Evolutionary conservation across 2,888 invertebrate genomes (phyloP), one percentile per base, ranked within the genome.

Genomic region (Drosophila barbarae): DNA sequence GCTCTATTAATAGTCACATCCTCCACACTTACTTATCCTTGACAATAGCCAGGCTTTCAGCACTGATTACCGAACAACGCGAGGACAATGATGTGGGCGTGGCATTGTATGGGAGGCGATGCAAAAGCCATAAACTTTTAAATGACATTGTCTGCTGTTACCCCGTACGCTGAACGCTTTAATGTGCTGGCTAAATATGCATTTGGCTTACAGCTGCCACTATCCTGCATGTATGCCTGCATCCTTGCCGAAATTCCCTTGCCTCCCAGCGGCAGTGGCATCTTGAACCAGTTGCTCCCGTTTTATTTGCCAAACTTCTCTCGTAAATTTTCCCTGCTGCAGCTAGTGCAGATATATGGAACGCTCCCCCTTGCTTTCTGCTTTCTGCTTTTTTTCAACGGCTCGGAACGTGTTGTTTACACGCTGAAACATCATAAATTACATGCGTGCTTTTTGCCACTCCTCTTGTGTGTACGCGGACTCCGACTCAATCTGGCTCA

Each of bases 371-470:
- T 36, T 15, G 55, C 53, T 38, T 32, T 41, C 39, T 10, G 30
- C 21, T 21, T 10, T 13, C 21, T n/a, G 35, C 32, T 56, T 52
- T 61, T 71, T 54, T 71, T 58, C 44, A 65, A 55, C 52, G 69
- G 67, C 61, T 78, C 52, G 58, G 72, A 78, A 77, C 85, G 86
- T 83, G 85, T 81, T 83, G 84, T 83, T 85, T 85, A 81, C 75
- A 73, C 79, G 73, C 82, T 81, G 83, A 85, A 83, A 85, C 84
- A 84, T 81, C 84, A 85, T 83, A 83, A 83, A 83, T 83, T 81
- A 85, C 84, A 84, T 70, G 81, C 85, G 81, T 77, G 84, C 74
- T 69, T 73, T 76, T 76, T 82, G 82, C 79, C 84, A 74, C 71
- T 63, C 85, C 76, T 74, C 78, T 79, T 81, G 82, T 84, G 84